phyloP scores from a whole-genome alignment of 2,797 vertebrate genomes.

The Lophotriccus pileatus region DNA sequence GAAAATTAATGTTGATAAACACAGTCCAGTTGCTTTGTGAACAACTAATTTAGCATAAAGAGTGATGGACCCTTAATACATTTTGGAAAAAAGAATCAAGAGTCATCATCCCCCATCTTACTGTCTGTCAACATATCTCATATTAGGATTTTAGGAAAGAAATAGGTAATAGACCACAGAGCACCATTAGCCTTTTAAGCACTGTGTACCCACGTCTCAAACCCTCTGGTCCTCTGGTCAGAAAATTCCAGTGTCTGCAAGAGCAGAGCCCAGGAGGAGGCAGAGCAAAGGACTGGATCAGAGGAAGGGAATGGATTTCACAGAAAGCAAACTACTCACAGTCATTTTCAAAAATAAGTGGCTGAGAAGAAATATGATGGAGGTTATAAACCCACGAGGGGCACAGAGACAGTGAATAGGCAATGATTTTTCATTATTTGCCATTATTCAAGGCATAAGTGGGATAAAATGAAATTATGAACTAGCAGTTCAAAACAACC shows the following conservation, averaged over 20 bases:
- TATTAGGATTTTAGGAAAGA: not conserved
- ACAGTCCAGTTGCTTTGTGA: not conserved
- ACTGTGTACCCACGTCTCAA: not conserved
- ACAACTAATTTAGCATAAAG: not conserved
- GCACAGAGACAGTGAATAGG: conserved; percentile 54
- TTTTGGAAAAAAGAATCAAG: not conserved
- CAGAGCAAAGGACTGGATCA: not conserved
- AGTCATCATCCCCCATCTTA: not conserved
- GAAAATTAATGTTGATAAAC: not conserved
- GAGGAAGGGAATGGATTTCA: not conserved
- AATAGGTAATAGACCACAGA: not conserved
- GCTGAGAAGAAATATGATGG: conserved; percentile 26
- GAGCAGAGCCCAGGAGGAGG: not conserved
- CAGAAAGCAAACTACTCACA: not conserved
- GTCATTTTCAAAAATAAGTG: conserved; percentile 12
- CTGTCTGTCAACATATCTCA: not conserved
- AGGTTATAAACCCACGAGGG: conserved; percentile 22
- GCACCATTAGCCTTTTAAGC: not conserved
- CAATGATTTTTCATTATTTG: conserved; percentile 64
- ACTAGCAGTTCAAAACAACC: conserved; percentile 56
- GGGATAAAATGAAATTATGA: conserved; percentile 62
- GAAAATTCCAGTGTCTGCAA: not conserved
- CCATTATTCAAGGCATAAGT: conserved; percentile 51
- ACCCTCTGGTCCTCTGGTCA: not conserved
- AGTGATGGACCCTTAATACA: not conserved